These are phyloP conservation scores for Psilopsiagon aymara DNA, from an alignment of 2,113 vertebrate genomes.

Conservation along the genomic window DNA sequence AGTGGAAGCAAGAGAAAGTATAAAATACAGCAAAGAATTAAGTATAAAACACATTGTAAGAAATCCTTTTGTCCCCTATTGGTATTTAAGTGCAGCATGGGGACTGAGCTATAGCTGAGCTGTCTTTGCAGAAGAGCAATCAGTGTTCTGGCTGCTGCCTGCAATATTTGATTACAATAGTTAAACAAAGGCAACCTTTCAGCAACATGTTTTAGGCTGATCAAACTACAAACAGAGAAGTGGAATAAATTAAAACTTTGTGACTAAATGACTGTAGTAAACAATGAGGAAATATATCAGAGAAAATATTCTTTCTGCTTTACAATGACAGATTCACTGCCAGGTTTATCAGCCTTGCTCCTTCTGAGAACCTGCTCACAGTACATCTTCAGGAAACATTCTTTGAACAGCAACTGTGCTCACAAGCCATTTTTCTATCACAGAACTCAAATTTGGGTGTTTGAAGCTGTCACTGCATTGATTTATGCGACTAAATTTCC, in stretches of 20 bases:
- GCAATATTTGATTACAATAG: not conserved
- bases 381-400: not conserved
- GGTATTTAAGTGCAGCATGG: not conserved
- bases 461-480: not conserved
- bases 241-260: not conserved
- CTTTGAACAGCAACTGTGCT: not conserved
- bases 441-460: accelerated
- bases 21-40: not conserved
- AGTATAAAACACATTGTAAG: not conserved
- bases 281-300: not conserved
- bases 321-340: not conserved
- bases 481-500: not conserved
- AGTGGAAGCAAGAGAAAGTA: not conserved
- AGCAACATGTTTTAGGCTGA: not conserved
- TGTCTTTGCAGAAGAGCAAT: not conserved
- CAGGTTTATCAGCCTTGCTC: not conserved
- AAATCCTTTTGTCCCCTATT: not conserved
- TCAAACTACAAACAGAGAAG: not conserved
- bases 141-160: accelerated
- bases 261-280: not conserved
- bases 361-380: not conserved
- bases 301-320: not conserved
- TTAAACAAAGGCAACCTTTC: not conserved
- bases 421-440: not conserved
- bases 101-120: not conserved